These are phyloP conservation scores for Ladona fulva DNA, from an alignment of 1,140 invertebrate genomes.

Conservation along the genomic window DNA sequence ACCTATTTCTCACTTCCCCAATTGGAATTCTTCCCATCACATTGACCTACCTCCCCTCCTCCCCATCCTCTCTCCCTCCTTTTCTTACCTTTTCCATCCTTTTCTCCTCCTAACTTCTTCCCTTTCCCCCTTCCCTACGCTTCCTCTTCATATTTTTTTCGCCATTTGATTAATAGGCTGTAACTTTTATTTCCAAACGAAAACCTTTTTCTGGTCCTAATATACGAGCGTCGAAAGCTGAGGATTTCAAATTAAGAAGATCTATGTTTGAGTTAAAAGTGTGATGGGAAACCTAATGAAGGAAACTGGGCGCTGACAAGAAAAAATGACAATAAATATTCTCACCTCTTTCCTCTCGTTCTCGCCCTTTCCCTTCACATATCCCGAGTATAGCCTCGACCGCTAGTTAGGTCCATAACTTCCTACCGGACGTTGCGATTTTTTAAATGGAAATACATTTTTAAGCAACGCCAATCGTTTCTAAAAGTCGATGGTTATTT, in stretches of 20 bases:
- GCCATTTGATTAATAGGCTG: background rate
- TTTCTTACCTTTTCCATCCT: background rate
- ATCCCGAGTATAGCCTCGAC: too few species aligned
- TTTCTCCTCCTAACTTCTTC: background rate
- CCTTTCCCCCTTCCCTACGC: background rate
- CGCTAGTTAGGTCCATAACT: too few species aligned
- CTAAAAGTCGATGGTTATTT: too few species aligned
- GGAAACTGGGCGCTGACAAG: background rate
- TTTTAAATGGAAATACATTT: too few species aligned
- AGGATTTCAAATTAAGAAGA: conserved; percentile 10
- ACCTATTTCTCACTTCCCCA: background rate
- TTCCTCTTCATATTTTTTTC: background rate
- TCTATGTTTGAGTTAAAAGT: conserved; percentile 10
- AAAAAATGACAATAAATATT: background rate
- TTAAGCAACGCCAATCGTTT: too few species aligned
- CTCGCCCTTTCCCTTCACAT: too few species aligned
- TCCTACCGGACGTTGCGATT: too few species aligned
- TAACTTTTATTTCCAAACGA: conserved; percentile 10
- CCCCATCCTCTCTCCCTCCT: background rate
- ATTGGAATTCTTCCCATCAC: background rate
- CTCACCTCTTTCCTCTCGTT: background rate
- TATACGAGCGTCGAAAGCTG: conserved; percentile 7
- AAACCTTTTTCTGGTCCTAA: conserved; percentile 5
- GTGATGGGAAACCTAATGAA: conserved; percentile 7
- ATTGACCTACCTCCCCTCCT: background rate